Base-by-base conservation (phyloP, 2,888 invertebrate genomes). In the Acanthacorydalis orientalis region DNA sequence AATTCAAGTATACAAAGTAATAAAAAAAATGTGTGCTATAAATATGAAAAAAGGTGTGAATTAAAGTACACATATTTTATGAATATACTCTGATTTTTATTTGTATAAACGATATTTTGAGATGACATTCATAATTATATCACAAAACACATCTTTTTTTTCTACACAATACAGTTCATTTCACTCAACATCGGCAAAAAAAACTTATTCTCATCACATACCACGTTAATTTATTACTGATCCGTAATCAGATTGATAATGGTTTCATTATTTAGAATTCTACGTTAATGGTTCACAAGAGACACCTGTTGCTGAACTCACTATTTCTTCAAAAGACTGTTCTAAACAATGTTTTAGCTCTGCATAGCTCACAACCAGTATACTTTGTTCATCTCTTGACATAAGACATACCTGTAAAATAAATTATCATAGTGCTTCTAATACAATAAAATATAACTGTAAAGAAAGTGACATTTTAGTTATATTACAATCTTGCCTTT, bases 281-380 rank as follows among this genome's bases (percentile, higher is more conserved):
- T 44, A 44, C 44, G 44, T 35, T 34, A 44, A 35, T 35, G 33
- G n/a, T 44, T 44, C 44, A 44, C 37, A 44, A 14, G 44, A 15
- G 23, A 35, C 9, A 16, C 34, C 23, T 23, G 23, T 23, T 23
- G 74, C 69, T 45, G 72, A 68, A 64, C 70, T 70, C 56, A 89
- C 70, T 49, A 86, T 64, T 66, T 96, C 93, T 46, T 78, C 77
- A 70, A 92, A 95, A 40, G 95, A 87, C 60, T 85, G 81, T 64
- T 95, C 91, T 60, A 96, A 77, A 69, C 92, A 95, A 61, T 88
- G 87, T 68, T 95, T 93, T 59, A 98, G 73, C 67, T 98, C 97
- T 16, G 87, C 82, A 67, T 90, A 98, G 51, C 90, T 87, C 52
- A 96, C 95, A 52, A 98, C 89, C 57, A 98, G 73, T 51, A 97